Conservation (phyloP, 2,888 invertebrate genomes). For the Sipha maydis region DNA sequence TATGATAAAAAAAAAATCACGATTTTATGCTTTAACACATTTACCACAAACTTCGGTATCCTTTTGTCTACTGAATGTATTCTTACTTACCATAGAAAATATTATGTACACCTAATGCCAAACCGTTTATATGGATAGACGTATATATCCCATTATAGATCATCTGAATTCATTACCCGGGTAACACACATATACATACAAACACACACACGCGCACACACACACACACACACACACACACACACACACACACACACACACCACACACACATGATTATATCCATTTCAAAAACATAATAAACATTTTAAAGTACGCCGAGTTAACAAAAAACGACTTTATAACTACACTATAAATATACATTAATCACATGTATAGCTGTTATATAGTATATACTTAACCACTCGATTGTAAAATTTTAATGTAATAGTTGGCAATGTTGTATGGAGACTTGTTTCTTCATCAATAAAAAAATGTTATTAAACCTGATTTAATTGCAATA, state of each 20-base stretch:
- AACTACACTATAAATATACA: not conserved
- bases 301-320: not conserved
- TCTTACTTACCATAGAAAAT: not conserved
- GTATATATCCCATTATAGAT: not conserved
- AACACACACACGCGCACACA: not conserved
- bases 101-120: not conserved
- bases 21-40: slow-evolving; percentile 24
- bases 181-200: not conserved
- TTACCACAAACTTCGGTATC: slow-evolving; percentile 22
- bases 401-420: not conserved
- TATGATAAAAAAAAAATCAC: slow-evolving; percentile 24
- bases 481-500: not conserved
- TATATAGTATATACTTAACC: not conserved
- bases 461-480: not conserved
- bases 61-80: slow-evolving; percentile 9
- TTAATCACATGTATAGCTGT: not conserved
- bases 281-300: not conserved
- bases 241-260: not conserved
- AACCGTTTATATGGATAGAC: not conserved
- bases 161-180: not conserved
- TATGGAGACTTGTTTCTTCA: not conserved
- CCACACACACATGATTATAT: not conserved
- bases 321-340: slow-evolving; percentile 2
- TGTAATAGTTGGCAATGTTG: not conserved
- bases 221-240: no score